Percentiles rank a stretch among this genome's conserved stretches.
phyloP scores from a whole-genome alignment of 2,888 invertebrate genomes.

The Aleiodes testaceus region DNA sequence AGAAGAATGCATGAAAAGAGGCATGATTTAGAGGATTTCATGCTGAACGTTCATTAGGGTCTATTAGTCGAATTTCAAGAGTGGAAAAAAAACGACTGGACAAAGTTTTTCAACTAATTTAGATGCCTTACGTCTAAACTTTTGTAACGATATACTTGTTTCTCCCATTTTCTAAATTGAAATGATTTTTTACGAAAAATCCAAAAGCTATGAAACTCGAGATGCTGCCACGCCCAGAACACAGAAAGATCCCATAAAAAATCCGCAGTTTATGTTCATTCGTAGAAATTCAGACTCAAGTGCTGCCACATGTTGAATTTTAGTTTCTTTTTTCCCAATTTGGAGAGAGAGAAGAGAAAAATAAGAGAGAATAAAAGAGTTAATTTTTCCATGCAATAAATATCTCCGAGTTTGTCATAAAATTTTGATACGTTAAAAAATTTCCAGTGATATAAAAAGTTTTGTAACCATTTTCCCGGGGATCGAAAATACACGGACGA shows the following conservation, averaged over 20 bases:
- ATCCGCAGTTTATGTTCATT: slow-evolving; percentile 42
- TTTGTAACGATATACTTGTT: slow-evolving; percentile 16
- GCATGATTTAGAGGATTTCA: slow-evolving; percentile 33
- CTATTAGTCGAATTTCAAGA: slow-evolving; percentile 59
- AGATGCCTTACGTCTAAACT: slow-evolving; percentile 22
- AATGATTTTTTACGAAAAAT: slow-evolving; percentile 22
- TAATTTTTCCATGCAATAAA: neutral
- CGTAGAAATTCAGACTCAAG: slow-evolving; percentile 39
- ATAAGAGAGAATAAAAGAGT: neutral
- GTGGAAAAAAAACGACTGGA: slow-evolving; percentile 39
- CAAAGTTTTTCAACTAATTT: slow-evolving; percentile 17
- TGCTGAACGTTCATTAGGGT: slow-evolving; percentile 58
- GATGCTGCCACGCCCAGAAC: slow-evolving; percentile 39
- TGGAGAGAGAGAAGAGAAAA: neutral
- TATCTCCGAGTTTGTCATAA: neutral
- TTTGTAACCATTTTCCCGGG: slow-evolving; percentile 58
- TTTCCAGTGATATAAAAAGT: neutral
- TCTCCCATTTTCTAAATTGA: slow-evolving; percentile 1
- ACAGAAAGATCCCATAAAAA: slow-evolving; percentile 31
- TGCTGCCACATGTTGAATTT: slow-evolving; percentile 41
- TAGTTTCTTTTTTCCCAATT: slow-evolving; percentile 27
- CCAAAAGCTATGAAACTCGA: slow-evolving; percentile 29
- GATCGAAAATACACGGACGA: slow-evolving; percentile 64
- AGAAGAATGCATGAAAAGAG: neutral
- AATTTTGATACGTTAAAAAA: slow-evolving; percentile 13